phyloP scores from a whole-genome alignment of 2,113 vertebrate genomes.

The Todiramphus chloris region DNA sequence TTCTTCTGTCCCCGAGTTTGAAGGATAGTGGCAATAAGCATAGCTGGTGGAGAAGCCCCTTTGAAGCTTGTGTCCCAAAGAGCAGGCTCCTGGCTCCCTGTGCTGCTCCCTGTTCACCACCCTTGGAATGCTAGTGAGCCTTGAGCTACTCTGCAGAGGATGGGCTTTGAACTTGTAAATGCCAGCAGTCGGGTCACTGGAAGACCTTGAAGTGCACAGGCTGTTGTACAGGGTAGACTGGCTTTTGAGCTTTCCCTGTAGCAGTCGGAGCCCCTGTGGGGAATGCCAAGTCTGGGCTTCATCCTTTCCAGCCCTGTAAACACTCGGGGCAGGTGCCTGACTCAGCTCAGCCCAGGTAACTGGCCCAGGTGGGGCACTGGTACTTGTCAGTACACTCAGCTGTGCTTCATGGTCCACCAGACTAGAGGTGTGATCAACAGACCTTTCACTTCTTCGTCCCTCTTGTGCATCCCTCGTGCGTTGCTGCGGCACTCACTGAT shows the following conservation, averaged over 20 bases:
- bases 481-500: fast-evolving
- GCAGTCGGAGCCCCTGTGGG: background rate
- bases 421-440: background rate
- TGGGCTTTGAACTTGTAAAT: background rate
- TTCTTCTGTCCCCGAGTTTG: background rate
- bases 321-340: background rate
- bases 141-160: background rate
- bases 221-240: background rate
- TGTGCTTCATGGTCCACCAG: background rate
- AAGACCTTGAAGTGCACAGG: background rate
- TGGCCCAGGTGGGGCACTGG: background rate
- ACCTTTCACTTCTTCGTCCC: background rate
- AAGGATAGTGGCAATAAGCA: background rate
- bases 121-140: background rate
- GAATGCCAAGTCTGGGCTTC: background rate
- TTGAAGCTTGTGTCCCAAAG: background rate
- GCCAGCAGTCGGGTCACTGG: background rate
- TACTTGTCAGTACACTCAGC: background rate
- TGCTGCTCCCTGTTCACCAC: background rate
- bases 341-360: background rate
- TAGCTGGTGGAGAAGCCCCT: background rate
- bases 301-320: background rate
- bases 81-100: background rate
- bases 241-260: background rate
- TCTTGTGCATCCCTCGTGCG: fast-evolving